phyloP scores from a whole-genome alignment of 2,113 vertebrate species.

The Psophia crepitans region DNA sequence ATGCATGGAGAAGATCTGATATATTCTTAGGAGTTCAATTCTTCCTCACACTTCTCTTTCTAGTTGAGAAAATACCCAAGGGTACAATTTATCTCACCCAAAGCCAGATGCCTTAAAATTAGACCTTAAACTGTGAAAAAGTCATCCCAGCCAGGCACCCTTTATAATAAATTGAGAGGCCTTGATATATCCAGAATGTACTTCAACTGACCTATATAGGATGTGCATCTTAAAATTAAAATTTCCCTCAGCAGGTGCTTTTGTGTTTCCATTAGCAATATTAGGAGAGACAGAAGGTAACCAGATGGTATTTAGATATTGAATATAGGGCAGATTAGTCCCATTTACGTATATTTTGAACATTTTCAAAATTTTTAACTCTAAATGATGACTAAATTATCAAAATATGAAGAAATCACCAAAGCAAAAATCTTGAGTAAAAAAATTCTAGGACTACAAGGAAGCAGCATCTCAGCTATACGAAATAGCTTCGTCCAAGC shows the following conservation, averaged over 20 bases:
- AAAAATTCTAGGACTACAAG: not conserved
- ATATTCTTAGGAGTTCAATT: not conserved
- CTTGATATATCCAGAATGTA: not conserved
- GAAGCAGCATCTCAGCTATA: not conserved
- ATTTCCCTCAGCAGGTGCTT: slow-evolving; percentile 28
- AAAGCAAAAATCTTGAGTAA: not conserved
- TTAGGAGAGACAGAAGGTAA: not conserved
- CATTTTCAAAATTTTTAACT: not conserved
- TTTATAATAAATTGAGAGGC: not conserved
- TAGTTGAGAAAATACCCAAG: not conserved
- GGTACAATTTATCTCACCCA: not conserved
- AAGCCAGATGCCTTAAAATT: not conserved
- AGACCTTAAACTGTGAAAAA: not conserved
- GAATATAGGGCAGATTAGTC: not conserved
- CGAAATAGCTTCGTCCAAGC: not conserved
- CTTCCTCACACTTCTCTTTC: not conserved
- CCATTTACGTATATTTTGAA: not conserved
- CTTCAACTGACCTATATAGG: slow-evolving; percentile 25
- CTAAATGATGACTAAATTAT: not conserved
- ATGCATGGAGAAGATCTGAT: not conserved
- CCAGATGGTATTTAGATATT: slow-evolving; percentile 20
- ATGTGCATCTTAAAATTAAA: slow-evolving; percentile 24
- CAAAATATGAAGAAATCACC: not conserved
- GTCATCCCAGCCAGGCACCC: not conserved
- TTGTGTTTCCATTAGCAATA: slow-evolving; percentile 13